Conservation (phyloP, 2,113 vertebrate genomes). For the Dicerorhinus sumatrensis region DNA sequence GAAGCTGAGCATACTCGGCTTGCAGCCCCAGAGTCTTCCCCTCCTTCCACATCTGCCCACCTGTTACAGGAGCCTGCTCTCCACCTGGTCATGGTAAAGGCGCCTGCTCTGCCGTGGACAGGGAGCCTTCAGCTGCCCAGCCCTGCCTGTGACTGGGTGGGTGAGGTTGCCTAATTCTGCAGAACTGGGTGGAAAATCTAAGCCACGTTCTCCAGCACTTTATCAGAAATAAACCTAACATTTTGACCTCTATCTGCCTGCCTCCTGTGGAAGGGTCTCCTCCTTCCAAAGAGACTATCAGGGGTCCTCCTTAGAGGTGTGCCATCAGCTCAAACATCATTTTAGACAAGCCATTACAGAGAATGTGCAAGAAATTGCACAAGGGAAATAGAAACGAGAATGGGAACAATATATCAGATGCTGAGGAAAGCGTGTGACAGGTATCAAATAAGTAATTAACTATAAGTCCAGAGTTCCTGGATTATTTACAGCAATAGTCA, state of each 20-base stretch:
- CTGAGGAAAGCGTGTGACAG: background rate
- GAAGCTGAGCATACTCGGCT: background rate
- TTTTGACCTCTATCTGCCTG: background rate
- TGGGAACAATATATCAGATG: background rate
- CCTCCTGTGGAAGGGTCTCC: background rate
- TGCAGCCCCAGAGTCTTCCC: background rate
- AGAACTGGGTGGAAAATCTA: background rate
- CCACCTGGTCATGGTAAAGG: too few relatives aligned
- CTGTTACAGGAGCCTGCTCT: background rate
- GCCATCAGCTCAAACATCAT: background rate
- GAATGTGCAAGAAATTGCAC: background rate
- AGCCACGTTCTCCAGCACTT: background rate
- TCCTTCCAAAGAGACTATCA: background rate
- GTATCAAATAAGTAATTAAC: background rate
- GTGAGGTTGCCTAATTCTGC: background rate
- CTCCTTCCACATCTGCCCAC: background rate
- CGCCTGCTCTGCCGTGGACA: background rate
- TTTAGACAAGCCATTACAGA: constrained; percentile 12
- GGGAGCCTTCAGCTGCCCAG: too few relatives aligned
- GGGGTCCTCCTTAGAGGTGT: background rate
- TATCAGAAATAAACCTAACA: background rate
- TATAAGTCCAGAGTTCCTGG: background rate
- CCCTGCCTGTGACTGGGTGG: background rate
- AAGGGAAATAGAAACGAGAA: background rate
- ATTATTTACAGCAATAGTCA: background rate